Conservation (phyloP, 2,113 vertebrate species). For the Labeo rohita region DNA sequence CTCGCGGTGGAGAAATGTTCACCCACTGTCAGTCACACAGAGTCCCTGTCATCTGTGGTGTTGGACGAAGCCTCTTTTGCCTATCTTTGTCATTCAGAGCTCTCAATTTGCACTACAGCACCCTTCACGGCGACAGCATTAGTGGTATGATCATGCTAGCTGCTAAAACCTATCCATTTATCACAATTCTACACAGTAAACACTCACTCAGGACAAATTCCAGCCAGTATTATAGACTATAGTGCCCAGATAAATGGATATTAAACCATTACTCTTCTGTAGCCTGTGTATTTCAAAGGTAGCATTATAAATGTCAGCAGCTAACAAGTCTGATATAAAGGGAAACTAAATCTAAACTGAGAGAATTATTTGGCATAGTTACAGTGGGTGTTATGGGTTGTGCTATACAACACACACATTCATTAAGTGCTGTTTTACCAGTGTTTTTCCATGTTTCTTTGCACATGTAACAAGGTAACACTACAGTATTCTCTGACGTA, state of each 20-base stretch:
- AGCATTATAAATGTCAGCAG: not conserved
- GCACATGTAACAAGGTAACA: not conserved
- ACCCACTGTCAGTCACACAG: conserved; percentile 36
- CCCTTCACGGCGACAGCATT: not conserved
- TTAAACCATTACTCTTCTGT: not conserved
- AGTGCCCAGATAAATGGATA: not conserved
- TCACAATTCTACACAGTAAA: conserved; percentile 20
- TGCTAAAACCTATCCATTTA: not conserved
- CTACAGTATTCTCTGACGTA: not conserved
- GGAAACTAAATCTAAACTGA: not conserved
- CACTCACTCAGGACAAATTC: conserved; percentile 9
- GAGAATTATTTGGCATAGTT: not conserved
- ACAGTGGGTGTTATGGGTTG: not conserved
- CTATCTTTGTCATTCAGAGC: conserved; percentile 33
- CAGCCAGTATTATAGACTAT: conserved; percentile 6
- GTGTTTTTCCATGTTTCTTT: not conserved
- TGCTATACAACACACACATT: not conserved
- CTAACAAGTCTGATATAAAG: not conserved
- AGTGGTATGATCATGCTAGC: not conserved
- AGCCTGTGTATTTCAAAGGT: conserved; percentile 3
- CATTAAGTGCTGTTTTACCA: not conserved
- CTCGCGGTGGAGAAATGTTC: conserved; percentile 23
- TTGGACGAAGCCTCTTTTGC: conserved; percentile 16
- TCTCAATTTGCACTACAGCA: conserved; percentile 21
- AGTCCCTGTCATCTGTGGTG: conserved; percentile 39